Percentiles rank a stretch among this genome's conserved stretches.
phyloP scores from a whole-genome alignment of 2,888 invertebrate genomes.

The Odontocolon sp. region DNA sequence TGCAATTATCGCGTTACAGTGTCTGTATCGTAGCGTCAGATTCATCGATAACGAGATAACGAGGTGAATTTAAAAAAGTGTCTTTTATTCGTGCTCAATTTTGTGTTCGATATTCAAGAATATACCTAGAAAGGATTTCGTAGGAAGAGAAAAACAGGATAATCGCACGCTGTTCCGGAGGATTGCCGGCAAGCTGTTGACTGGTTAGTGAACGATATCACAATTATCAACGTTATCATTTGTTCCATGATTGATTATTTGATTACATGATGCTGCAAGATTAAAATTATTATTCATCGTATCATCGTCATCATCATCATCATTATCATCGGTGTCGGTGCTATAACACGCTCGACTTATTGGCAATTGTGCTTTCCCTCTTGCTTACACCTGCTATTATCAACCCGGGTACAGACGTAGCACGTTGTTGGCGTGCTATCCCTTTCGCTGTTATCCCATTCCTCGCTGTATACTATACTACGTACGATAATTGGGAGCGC shows the following conservation, averaged over 20 bases:
- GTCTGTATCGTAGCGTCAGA: background rate
- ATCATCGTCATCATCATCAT: too few species aligned
- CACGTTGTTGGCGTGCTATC: background rate
- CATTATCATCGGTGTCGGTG: too few species aligned
- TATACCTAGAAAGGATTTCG: constrained; percentile 13
- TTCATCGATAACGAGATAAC: background rate
- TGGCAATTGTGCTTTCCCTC: background rate
- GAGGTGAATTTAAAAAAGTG: constrained; percentile 5
- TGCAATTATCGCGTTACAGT: background rate
- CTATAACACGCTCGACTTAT: too few species aligned
- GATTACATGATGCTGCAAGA: too few species aligned
- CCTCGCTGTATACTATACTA: constrained; percentile 18
- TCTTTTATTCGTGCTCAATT: constrained; percentile 3
- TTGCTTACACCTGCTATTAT: background rate
- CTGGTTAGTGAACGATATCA: constrained; percentile 26
- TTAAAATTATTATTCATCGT: background rate
- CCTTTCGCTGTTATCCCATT: constrained; percentile 7
- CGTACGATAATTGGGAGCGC: constrained; percentile 76
- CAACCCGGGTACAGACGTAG: too few species aligned
- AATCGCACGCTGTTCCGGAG: constrained; percentile 10
- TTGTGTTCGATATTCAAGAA: background rate
- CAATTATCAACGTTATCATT: background rate
- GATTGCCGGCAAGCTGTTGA: constrained; percentile 7
- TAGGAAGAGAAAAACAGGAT: constrained; percentile 25
- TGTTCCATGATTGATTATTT: background rate